Percentiles rank a stretch among this genome's conserved stretches.
These are phyloP conservation scores for Drosophila ercepeae DNA, from an alignment of 1,140 invertebrate genomes.

Conservation along the genomic window DNA sequence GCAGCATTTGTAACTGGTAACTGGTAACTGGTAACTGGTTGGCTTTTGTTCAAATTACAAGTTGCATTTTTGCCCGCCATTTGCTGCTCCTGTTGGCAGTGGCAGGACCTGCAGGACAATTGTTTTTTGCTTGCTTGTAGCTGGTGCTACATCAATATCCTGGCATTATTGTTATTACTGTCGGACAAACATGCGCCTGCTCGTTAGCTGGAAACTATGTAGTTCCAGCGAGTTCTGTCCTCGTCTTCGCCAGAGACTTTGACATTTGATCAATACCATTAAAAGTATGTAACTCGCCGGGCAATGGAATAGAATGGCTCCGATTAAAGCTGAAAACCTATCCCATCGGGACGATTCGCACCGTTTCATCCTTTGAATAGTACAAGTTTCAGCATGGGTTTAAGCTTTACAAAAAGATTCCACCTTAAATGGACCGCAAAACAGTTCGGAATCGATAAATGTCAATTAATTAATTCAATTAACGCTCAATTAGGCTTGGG, in stretches of 20 bases:
- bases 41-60: slow-evolving; percentile 63
- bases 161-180: slow-evolving; percentile 52
- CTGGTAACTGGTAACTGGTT: slow-evolving; percentile 51
- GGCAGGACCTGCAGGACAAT: slow-evolving; percentile 27
- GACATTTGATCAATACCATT: slow-evolving; percentile 50
- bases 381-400: too few relatives aligned
- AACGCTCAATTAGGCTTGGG: slow-evolving; percentile 46
- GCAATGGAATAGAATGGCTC: background rate
- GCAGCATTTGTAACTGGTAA: too few relatives aligned
- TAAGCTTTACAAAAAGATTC: too few relatives aligned
- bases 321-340: slow-evolving; percentile 15
- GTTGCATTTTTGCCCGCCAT: slow-evolving; percentile 54
- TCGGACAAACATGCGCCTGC: slow-evolving; percentile 27
- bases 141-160: slow-evolving; percentile 49
- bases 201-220: slow-evolving; percentile 52
- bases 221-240: slow-evolving; percentile 25
- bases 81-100: slow-evolving; percentile 31
- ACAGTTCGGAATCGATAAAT: slow-evolving; percentile 2
- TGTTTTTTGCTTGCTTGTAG: slow-evolving; percentile 10
- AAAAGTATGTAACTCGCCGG: background rate
- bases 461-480: slow-evolving; percentile 46
- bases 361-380: slow-evolving; percentile 6
- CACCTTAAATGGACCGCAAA: slow-evolving; percentile 14
- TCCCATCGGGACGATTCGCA: background rate
- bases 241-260: slow-evolving; percentile 23